Base-by-base conservation (phyloP, 2,113 vertebrate species). In the Mohoua ochrocephala region DNA sequence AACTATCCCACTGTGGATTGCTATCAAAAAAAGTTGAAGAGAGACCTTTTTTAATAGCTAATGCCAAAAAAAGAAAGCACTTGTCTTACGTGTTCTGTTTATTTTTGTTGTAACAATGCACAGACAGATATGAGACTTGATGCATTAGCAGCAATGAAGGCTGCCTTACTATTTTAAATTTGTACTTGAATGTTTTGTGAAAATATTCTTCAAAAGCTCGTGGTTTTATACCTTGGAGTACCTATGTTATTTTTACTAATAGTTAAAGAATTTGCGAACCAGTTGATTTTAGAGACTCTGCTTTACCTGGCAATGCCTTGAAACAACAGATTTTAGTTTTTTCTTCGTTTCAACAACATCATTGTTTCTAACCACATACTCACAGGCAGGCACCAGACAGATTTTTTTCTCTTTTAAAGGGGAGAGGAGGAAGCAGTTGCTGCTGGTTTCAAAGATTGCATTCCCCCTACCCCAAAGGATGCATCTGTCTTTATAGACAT, bases 251-350 rank as follows among this genome's bases (percentile, higher is more conserved):
- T 91, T 91, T 81, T 71, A 54, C 52, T 79, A 79, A 69, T 7
- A 68, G 74, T 14, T 86, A 35, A 4, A 73, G 11, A 81, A 85
- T 85, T 89, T 44, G 10, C 35, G 28, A 87, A 16, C 41, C 1
- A 10, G 54, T 56, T 77, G 67, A 63, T 77, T 93, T 83, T 80
- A 90, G 45, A 89, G n/a, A 95, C 75, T 77, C 47, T 78, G 52
- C 35, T 92, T 95, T 93, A 97, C 92, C 74, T 89, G 64, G 92
- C 83, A 84, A 87, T 92, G 95, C n/a, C 20, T 93, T 77, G 70
- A 96, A 97, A 96, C 9, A 80, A 91, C 52, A 84, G 56, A 78
- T 54, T 92, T 70, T 56, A 59, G 35, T 57, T 75, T 49, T 54
- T 69, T 54, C 27, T 11, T 64, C 27, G 13, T 71, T 89, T 91